Evolutionary conservation across 1,140 invertebrate genomes (phyloP), one percentile per base, ranked within the genome.

Genomic region (Heliconius eleuchia): DNA sequence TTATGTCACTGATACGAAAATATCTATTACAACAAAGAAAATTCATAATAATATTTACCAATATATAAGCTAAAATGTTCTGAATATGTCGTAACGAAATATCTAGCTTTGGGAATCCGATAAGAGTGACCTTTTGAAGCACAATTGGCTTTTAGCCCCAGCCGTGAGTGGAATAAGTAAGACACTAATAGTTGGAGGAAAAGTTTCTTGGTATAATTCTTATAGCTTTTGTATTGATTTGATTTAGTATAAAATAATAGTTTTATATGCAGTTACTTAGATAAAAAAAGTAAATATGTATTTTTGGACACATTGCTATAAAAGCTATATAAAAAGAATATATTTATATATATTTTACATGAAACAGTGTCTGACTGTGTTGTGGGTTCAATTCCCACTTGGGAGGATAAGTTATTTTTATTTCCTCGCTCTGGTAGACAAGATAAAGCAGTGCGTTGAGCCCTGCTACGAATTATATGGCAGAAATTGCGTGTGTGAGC

Each of bases 101-200:
- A 70, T 76, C 74, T 70, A 39, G 74, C 71, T 73, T 73, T 57
- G 50, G 71, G 71, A 80, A 80, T 80, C 79, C 71, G 74, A 76
- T 80, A 71, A 76, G 70, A 76, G 66, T 80, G 79, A 80, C 79
- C 79, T 80, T 76, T 80, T 57, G 19, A 74, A 76, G 74, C 70
- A 73, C 71, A 80, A 80, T 80, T 80, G 79, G 52, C 79, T 76
- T 73, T 80, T 80, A 80, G 79, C 74, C 72, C 16, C 37, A 39
- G 34, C 70, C 74, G 79, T 80, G 79, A 73, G 71, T 60, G n/a
- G 76, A 78, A 78, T 78, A 78, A 70, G 60, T 27, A 66, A 27
- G 60, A 30, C 16, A 66, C 19, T 66, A 66, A 66, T 66, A 30
- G 23, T 5, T 9, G 11, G 9, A 27, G 23, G 23, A 66, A 27